Percentiles rank a stretch among this genome's conserved stretches.
Conservation (phyloP, 2,888 invertebrate genomes). For the Cryptocheilus praepositus region DNA sequence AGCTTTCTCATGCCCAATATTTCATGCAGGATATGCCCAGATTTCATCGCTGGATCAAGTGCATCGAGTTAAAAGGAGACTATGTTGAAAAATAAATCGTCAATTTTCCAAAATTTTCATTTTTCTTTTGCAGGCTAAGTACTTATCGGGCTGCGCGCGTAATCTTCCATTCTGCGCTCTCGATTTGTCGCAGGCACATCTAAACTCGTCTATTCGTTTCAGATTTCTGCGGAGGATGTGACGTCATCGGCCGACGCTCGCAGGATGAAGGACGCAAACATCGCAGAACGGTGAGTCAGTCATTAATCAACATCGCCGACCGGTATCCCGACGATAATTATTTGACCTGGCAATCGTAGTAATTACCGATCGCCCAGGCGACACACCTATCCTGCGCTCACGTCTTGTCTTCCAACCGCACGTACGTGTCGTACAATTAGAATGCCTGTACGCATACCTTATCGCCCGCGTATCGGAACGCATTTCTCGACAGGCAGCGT, state of each 20-base stretch:
- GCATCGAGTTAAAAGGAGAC: no score
- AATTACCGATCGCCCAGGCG: constrained; percentile 49
- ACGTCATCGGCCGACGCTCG: constrained; percentile 29
- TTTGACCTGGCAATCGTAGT: constrained; percentile 52
- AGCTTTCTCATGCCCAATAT: no score
- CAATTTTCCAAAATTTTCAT: no score
- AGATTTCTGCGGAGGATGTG: constrained; percentile 38
- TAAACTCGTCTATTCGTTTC: constrained; percentile 29
- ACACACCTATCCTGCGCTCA: constrained; percentile 40
- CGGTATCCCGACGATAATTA: constrained; percentile 43
- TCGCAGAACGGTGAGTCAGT: constrained; percentile 50
- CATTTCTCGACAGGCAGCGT: constrained; percentile 16
- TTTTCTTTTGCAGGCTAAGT: no score
- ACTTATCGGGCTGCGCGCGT: no score
- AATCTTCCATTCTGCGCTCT: no score
- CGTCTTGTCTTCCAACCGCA: neutral
- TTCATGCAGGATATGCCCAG: no score
- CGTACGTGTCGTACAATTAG: constrained; percentile 34
- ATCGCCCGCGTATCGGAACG: constrained; percentile 37
- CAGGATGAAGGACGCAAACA: constrained; percentile 29
- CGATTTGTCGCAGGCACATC: no score
- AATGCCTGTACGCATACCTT: constrained; percentile 31
- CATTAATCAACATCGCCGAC: constrained; percentile 47
- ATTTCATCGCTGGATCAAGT: no score
- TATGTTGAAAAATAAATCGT: no score